These are phyloP conservation scores for Cheilosia pagana DNA, from an alignment of 2,888 invertebrate species.

Conservation along the genomic window DNA sequence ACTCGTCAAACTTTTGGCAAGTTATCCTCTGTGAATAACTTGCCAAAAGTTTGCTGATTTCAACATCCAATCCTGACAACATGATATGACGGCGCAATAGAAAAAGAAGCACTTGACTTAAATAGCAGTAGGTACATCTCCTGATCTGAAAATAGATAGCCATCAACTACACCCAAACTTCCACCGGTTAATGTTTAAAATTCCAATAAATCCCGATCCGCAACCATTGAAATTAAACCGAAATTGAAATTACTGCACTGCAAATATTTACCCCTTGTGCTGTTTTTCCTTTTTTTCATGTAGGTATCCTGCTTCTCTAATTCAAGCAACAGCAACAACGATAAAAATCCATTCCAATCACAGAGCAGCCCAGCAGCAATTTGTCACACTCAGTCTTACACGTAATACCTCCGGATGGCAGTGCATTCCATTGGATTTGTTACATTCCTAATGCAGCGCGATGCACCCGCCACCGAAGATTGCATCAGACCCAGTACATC, in stretches of 20 bases:
- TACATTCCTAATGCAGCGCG: slow-evolving; percentile 57
- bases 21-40: too few relatives aligned
- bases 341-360: slow-evolving; percentile 56
- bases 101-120: too few relatives aligned
- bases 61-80: too few relatives aligned
- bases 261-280: slow-evolving; percentile 48
- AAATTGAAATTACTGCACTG: slow-evolving; percentile 56
- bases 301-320: not conserved
- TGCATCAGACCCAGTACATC: slow-evolving; percentile 71
- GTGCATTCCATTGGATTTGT: slow-evolving; percentile 42
- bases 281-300: slow-evolving; percentile 32
- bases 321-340: slow-evolving; percentile 30
- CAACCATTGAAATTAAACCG: slow-evolving; percentile 38
- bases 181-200: not conserved
- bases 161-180: too few relatives aligned
- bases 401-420: slow-evolving; percentile 25
- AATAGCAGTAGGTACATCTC: too few relatives aligned
- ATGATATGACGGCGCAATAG: too few relatives aligned
- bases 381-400: slow-evolving; percentile 67
- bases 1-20: too few relatives aligned
- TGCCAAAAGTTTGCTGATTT: too few relatives aligned
- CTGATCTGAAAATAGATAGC: too few relatives aligned
- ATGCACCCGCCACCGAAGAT: slow-evolving; percentile 56
- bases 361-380: slow-evolving; percentile 37
- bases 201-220: not conserved